A percentile compares a stretch with the other conserved stretches of the same genome.
Evolutionary conservation across 2,797 vertebrate genomes (phyloP).

Genomic region (Alca torda): DNA sequence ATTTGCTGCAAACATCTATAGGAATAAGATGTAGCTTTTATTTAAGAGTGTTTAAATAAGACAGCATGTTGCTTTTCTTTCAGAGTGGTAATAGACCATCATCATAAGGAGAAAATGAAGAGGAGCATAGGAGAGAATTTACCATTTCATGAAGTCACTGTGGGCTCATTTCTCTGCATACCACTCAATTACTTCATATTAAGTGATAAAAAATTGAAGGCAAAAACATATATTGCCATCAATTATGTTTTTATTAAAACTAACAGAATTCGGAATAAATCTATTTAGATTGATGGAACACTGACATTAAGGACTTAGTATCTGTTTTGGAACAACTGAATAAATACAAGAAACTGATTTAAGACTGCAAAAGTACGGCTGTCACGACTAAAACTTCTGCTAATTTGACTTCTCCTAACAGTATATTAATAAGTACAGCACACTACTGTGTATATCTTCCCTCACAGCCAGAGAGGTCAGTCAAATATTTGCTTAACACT

Average conservation of each 20-base stretch:
- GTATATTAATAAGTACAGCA: not conserved
- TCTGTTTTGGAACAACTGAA: not conserved
- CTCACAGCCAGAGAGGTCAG: not conserved
- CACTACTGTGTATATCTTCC: not conserved
- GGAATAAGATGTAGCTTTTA: not conserved
- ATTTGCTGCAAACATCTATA: not conserved
- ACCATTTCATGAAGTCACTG: not conserved
- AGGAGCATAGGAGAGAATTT: not conserved
- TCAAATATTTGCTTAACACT: not conserved
- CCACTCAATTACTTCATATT: not conserved
- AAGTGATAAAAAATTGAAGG: not conserved
- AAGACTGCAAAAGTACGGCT: not conserved
- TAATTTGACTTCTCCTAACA: not conserved
- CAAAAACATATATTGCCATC: not conserved
- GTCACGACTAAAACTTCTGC: not conserved
- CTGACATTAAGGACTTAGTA: not conserved
- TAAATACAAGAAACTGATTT: not conserved
- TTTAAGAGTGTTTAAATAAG: not conserved
- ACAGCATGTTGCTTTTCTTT: not conserved
- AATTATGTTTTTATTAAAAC: not conserved
- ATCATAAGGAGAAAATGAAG: not conserved
- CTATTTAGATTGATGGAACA: not conserved
- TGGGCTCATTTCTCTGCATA: not conserved
- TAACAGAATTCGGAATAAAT: not conserved
- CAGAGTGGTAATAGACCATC: not conserved